Conservation (phyloP, 2,888 invertebrate genomes). For the Aphidoletes aphidimyza region DNA sequence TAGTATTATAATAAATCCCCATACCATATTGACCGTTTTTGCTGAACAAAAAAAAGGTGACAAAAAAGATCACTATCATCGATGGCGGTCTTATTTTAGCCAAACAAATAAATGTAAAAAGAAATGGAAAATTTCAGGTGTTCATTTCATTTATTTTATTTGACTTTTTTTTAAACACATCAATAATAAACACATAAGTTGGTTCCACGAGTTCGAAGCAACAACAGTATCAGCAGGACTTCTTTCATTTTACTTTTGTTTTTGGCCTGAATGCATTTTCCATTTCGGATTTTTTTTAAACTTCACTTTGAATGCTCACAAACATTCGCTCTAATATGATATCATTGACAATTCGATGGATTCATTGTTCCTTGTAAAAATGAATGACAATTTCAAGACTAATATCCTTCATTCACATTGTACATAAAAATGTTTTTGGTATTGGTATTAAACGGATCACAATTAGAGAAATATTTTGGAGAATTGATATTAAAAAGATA, state of each 20-base stretch:
- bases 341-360: too few species aligned
- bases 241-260: slow-evolving; percentile 4
- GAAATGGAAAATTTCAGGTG: neutral
- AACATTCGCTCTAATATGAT: too few species aligned
- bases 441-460: too few species aligned
- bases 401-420: too few species aligned
- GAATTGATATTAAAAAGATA: too few species aligned
- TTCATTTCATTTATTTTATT: neutral
- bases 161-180: slow-evolving; percentile 33
- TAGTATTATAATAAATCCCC: neutral
- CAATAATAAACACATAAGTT: slow-evolving; percentile 50
- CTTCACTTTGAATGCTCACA: neutral
- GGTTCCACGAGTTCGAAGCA: neutral
- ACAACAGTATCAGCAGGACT: slow-evolving; percentile 44
- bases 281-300: neutral
- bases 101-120: neutral
- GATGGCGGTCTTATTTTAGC: slow-evolving; percentile 52
- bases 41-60: slow-evolving; percentile 46
- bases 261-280: neutral
- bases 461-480: too few species aligned
- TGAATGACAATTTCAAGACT: too few species aligned
- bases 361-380: too few species aligned
- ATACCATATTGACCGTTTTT: neutral
- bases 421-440: too few species aligned
- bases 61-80: slow-evolving; percentile 54